Conservation (phyloP, 1,140 invertebrate genomes). For the Zophobas morio region DNA sequence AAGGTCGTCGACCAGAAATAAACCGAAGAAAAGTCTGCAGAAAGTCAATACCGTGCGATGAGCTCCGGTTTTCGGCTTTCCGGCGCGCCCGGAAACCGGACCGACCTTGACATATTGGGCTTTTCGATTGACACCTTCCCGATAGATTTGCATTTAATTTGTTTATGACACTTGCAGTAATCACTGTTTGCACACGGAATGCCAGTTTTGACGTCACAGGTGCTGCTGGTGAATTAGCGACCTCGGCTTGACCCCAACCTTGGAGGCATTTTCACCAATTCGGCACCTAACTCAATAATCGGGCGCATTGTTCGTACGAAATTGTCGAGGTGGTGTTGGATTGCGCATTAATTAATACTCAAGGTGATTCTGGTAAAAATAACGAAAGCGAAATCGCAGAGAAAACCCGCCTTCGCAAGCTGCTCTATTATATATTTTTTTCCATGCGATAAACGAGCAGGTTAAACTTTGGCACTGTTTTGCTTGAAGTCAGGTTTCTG, state of each 20-base stretch:
- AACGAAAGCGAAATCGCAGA: no score
- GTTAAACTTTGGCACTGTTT: no score
- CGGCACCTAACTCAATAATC: background rate
- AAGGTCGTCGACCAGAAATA: slow-evolving; percentile 35
- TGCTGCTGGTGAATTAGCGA: background rate
- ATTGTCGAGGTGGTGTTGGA: no score
- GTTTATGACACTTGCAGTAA: background rate
- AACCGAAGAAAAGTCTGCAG: slow-evolving; percentile 1
- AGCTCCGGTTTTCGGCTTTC: slow-evolving; percentile 7
- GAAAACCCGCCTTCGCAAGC: no score
- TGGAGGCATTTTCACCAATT: background rate
- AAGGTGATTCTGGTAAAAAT: no score
- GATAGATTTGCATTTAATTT: background rate
- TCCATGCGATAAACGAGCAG: no score
- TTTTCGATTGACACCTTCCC: background rate
- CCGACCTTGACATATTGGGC: no score
- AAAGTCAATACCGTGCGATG: background rate
- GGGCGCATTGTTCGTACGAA: no score
- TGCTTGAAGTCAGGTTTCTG: no score
- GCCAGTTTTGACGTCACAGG: slow-evolving; percentile 10
- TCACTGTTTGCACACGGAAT: slow-evolving; percentile 5
- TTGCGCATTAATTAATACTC: no score
- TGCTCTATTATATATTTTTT: no score
- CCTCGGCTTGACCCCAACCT: slow-evolving; percentile 8
- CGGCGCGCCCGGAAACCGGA: no score